Conservation (phyloP, 1,140 invertebrate genomes). For the Drosophila trapezifrons region DNA sequence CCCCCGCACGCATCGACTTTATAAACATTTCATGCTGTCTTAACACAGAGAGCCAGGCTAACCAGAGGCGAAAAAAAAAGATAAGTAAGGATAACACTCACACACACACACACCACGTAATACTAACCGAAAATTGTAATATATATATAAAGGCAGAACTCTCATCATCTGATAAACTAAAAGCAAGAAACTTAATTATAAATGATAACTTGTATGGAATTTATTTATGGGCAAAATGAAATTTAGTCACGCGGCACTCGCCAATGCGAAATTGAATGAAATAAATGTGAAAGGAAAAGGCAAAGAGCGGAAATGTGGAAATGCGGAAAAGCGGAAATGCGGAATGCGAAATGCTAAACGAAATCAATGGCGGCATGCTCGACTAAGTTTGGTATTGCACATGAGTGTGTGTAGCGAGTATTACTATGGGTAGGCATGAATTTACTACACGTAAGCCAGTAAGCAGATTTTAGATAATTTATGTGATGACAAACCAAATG, state of each 20-base stretch:
- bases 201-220: constrained; percentile 49
- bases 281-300: constrained; percentile 12
- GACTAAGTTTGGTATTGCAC: constrained; percentile 46
- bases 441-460: constrained; percentile 71
- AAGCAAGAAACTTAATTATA: constrained; percentile 52
- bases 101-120: constrained; percentile 12
- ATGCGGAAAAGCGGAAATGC: constrained; percentile 7
- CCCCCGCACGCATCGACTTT: constrained; percentile 45
- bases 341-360: constrained; percentile 3
- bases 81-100: constrained; percentile 16
- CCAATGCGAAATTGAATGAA: constrained; percentile 24
- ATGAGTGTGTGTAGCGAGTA: constrained; percentile 38
- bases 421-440: constrained; percentile 68
- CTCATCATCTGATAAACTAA: constrained; percentile 47
- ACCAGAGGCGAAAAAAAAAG: constrained; percentile 18
- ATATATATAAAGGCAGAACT: constrained; percentile 37
- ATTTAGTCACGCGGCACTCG: constrained; percentile 41
- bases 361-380: constrained; percentile 43
- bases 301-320: constrained; percentile 8
- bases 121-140: constrained; percentile 54
- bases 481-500: constrained; percentile 61
- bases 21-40: constrained; percentile 57
- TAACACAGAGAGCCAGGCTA: constrained; percentile 30
- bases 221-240: constrained; percentile 57
- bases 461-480: constrained; percentile 74